Evolutionary conservation across 2,113 vertebrate species (phyloP).

Genomic region (Chaetops frenatus): DNA sequence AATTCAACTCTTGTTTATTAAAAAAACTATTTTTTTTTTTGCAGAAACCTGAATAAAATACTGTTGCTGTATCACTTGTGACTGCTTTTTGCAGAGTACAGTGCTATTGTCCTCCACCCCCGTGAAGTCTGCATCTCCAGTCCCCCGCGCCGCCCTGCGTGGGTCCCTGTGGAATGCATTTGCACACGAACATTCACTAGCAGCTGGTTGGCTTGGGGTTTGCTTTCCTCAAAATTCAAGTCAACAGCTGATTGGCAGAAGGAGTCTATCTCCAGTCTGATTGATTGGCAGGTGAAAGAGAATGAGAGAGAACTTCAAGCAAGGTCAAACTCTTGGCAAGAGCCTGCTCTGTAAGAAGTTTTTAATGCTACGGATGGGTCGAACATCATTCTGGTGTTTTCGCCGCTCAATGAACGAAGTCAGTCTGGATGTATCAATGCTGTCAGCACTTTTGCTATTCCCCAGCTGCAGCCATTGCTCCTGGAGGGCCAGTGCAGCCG

Average conservation of each 20-base stretch:
- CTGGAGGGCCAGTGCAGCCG: slow-evolving; percentile 85
- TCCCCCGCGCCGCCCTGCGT: slow-evolving; percentile 51
- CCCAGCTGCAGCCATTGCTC: slow-evolving; percentile 90
- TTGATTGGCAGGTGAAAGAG: slow-evolving; percentile 85
- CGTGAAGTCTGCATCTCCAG: slow-evolving; percentile 68
- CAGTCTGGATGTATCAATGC: slow-evolving; percentile 91
- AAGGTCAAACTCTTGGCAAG: slow-evolving; percentile 80
- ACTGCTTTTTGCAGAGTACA: slow-evolving; percentile 70
- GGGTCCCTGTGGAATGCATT: slow-evolving; percentile 57
- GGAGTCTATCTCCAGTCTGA: slow-evolving; percentile 67
- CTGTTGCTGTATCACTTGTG: slow-evolving; percentile 71
- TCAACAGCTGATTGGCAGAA: slow-evolving; percentile 74
- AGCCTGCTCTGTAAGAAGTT: slow-evolving; percentile 92
- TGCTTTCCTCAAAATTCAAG: too few relatives aligned
- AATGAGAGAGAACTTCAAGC: slow-evolving; percentile 83
- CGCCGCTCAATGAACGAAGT: slow-evolving; percentile 95
- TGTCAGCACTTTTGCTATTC: slow-evolving; percentile 61
- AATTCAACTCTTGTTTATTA: slow-evolving; percentile 78
- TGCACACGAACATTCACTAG: slow-evolving; percentile 70
- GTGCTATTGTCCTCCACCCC: slow-evolving; percentile 71
- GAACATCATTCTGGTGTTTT: slow-evolving; percentile 96
- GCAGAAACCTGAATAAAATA: slow-evolving; percentile 86
- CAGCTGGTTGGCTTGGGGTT: too few relatives aligned
- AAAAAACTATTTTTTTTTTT: slow-evolving; percentile 76
- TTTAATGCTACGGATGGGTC: slow-evolving; percentile 89